Base-by-base conservation (phyloP, 2,888 invertebrate genomes). In the Lasioglossum oenotherae region DNA sequence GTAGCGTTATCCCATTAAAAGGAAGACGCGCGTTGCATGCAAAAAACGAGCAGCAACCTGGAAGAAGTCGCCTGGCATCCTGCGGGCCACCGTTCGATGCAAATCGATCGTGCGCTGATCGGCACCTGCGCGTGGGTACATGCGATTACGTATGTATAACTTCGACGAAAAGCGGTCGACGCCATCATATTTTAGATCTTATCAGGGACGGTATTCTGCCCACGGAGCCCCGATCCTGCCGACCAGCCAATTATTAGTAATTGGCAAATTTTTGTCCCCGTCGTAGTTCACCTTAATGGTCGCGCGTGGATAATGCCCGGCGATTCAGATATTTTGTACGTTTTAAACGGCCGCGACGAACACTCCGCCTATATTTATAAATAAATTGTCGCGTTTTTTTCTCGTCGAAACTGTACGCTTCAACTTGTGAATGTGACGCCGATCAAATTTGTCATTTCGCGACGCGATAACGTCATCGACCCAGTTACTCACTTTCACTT, bases 41-140 rank as follows among this genome's bases (percentile, higher is more conserved):
- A 77, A 80, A 60, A 69, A 77, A 35, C 64, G 41, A 53, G 44
- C 74, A 78, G 67, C 46, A 80, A 82, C 78, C 64, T 3, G 64
- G 64, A 72, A 87, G 81, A 83, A 23, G 77, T 81, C 31, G 64
- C 81, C 74, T 74, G 78, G 67, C 76, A 67, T 87, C 76, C 76
- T 84, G 85, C 84, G 75, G 74, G 31, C 64, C 64, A 31, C 71
- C 80, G 44, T 72, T 78, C 87, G 82, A 88, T 90, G 90, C 82
- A 90, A 88, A 90, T 88, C 85, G 88, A 86, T 85, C 80, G 78
- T 74, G 35, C 76, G 64, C 64, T 77, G 81, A 90, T 90, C 88
- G 78, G 81, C 89, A 90, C 84, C 89, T 90, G 89, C 89, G 89
- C 89, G 90, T 88, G 85, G 89, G 90, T 86, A 90, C 87, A 82